Evolutionary conservation across 2,797 vertebrate species (phyloP), one percentile per base, ranked within the genome.

Genomic region (Sebastes cheni): DNA sequence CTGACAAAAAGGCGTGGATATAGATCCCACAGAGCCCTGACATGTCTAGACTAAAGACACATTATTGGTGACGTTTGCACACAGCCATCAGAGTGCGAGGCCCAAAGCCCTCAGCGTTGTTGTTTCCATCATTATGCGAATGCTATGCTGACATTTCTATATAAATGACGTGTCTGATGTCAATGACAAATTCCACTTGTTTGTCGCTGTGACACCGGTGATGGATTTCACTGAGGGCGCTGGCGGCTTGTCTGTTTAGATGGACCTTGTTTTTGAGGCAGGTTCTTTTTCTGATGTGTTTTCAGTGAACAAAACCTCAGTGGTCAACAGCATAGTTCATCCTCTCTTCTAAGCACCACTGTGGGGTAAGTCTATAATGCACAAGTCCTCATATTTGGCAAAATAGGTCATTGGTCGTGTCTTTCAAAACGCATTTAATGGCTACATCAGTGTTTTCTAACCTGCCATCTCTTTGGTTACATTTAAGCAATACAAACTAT

Each of bases 111-210:
- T 88, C 88, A 74, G 79, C 85, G 83, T 88, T 84, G 92, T 90
- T 91, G 88, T 92, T 92, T 91, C 91, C 90, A 90, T 95, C 92
- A 94, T 94, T 94, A 94, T 91, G 90, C 82, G 82, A 94, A 93
- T 78, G 87, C 87, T 39, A 81, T 66, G 90, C 93, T 94, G 95
- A 94, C 93, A 90, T 93, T 94, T 91, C 90, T 87, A 82, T 92
- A 93, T 89, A 94, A 94, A 95, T 90, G 93, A 94, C 82, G 74
- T 29, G 88, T 89, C 90, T 74, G 84, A 88, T 82, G 92, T 83
- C 85, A 78, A 27, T 95, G 94, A 95, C 89, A 90, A 83, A 95
- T 94, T 84, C 86, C 78, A 68, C 89, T 88, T 80, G 78, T 89
- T 91, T 82, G 82, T 29, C 34, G 5, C 20, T 3, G 73, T 81